phyloP scores from a whole-genome alignment of 2,888 invertebrate species.

The Prostheceraeus crozeri region DNA sequence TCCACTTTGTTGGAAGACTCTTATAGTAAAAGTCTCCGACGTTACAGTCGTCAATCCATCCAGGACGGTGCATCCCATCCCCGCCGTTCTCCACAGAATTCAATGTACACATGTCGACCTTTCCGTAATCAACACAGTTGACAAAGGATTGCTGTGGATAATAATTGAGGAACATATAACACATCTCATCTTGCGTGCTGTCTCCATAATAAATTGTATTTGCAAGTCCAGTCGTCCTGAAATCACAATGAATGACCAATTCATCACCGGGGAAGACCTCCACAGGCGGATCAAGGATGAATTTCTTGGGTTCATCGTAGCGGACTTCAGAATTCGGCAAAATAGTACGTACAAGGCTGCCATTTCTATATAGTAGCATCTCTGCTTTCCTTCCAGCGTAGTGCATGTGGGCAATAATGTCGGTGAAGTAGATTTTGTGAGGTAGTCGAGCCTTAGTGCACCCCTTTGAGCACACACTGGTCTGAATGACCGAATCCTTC shows the following conservation, averaged over 20 bases:
- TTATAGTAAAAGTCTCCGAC: no score
- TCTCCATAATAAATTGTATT: neutral
- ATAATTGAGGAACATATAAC: conserved; percentile 3
- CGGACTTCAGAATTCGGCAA: neutral
- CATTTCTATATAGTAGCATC: neutral
- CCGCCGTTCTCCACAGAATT: no score
- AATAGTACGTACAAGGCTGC: neutral
- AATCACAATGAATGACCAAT: neutral
- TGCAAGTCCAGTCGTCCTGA: neutral
- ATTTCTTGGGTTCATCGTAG: neutral
- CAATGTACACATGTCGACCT: no score
- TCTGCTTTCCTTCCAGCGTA: neutral
- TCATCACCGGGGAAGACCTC: neutral
- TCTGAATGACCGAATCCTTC: neutral
- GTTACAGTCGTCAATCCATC: no score
- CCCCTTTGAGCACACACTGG: neutral
- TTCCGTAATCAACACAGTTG: no score
- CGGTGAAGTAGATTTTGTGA: neutral
- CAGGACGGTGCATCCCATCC: no score
- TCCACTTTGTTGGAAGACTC: no score
- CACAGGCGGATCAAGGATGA: neutral
- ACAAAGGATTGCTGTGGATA: no score
- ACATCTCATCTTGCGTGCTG: conserved; percentile 1
- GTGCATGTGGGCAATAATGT: neutral
- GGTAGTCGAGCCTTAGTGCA: neutral